phyloP scores from a whole-genome alignment of 2,888 invertebrate genomes.

The Tetragnatha montana region DNA sequence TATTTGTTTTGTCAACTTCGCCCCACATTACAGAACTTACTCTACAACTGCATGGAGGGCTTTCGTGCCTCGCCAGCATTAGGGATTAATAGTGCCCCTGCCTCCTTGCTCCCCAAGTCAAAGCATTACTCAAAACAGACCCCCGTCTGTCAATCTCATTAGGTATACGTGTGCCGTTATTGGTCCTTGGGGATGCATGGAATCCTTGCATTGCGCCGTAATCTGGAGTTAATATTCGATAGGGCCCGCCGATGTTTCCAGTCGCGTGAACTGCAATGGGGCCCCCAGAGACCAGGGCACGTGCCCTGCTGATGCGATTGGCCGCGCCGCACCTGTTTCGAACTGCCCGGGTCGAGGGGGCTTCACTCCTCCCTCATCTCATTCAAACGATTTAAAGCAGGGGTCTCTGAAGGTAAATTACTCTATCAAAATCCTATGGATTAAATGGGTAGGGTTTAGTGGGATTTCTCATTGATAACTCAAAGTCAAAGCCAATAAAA shows the following conservation, averaged over 20 bases:
- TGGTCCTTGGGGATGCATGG: constrained; percentile 48
- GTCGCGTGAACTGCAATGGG: constrained; percentile 56
- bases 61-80: neutral
- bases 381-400: too few relatives aligned
- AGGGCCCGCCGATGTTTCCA: constrained; percentile 20
- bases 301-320: constrained; percentile 22
- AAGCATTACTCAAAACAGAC: constrained; percentile 10
- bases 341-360: neutral
- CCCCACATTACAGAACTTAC: too few relatives aligned
- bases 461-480: too few relatives aligned
- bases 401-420: too few relatives aligned
- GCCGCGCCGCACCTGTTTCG: constrained; percentile 53
- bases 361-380: too few relatives aligned
- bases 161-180: constrained; percentile 42
- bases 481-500: too few relatives aligned
- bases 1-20: too few relatives aligned
- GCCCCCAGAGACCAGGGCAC: constrained; percentile 10
- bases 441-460: too few relatives aligned
- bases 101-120: neutral
- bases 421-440: too few relatives aligned
- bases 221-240: constrained; percentile 53
- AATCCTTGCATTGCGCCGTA: constrained; percentile 58
- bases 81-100: neutral
- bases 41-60: neutral
- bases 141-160: constrained; percentile 40